A percentile compares a stretch with the other conserved stretches of the same genome.
Evolutionary conservation across 2,888 invertebrate genomes (phyloP).

Genomic region (Tachina fera): DNA sequence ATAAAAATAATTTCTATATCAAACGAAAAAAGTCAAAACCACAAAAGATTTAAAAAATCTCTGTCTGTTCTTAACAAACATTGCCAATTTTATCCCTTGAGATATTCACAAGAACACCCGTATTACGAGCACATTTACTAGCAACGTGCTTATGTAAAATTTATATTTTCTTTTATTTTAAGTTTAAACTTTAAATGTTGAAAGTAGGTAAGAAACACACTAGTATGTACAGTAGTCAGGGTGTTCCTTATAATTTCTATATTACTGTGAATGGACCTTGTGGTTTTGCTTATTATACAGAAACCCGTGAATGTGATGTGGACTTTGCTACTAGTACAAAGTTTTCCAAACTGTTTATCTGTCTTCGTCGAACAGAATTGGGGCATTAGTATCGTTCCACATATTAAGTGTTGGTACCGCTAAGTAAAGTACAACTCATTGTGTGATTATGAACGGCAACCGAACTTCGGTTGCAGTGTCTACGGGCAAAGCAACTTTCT

Average conservation of each 20-base stretch:
- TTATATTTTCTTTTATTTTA: constrained; percentile 46
- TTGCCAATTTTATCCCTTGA: constrained; percentile 63
- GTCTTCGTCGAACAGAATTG: no score
- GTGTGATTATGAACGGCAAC: no score
- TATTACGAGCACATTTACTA: constrained; percentile 19
- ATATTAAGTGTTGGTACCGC: no score
- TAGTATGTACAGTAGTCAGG: constrained; percentile 6
- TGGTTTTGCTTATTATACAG: no score
- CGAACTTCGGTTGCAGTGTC: no score
- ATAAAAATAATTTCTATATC: constrained; percentile 58
- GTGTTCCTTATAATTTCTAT: background rate
- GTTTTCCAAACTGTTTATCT: no score
- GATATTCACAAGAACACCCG: constrained; percentile 53
- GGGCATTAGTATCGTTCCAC: no score
- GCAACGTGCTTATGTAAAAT: constrained; percentile 47
- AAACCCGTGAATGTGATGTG: no score
- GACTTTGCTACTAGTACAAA: no score
- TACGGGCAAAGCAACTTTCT: no score
- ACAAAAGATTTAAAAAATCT: constrained; percentile 68
- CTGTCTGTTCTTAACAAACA: constrained; percentile 66
- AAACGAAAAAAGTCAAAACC: constrained; percentile 59
- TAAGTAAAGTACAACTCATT: no score
- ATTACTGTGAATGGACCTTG: no score
- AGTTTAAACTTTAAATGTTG: constrained; percentile 52
- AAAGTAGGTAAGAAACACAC: constrained; percentile 11